Base-by-base conservation (phyloP, 2,888 invertebrate species). In the Iselma pallidipennis region DNA sequence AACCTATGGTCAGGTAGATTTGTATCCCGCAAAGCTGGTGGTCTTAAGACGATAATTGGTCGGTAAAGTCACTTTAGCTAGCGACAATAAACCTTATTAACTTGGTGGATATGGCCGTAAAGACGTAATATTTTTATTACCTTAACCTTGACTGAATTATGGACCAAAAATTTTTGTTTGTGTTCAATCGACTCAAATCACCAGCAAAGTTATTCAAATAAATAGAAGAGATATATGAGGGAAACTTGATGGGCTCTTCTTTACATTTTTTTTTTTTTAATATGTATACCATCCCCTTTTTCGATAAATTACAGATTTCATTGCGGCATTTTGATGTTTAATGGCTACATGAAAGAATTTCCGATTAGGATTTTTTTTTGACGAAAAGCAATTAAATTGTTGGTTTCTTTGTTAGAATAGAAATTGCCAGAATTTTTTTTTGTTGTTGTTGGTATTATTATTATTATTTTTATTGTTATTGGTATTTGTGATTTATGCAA, bases 81-180 rank as follows among this genome's bases (percentile, higher is more conserved):
- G 64, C 68, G 64, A 71, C 68, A 71, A 71, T 69, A 59, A 66
- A 57, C 66, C 67, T 71, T 71, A 70, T 66, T 64, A 69, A 63
- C 65, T 56, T 57, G 23, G 61, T 60, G 60, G 66, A 67, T 68
- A 68, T 63, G 68, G 66, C 57, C 63, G 59, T 65, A 68, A 66
- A 63, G 56, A 63, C 52, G 62, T 62, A 65, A 67, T 66, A 62
- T 65, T 67, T 68, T 67, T 65, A 66, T 59, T 64, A 51, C 50
- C 49, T 54, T 63, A 61, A 21, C 45, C 48, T 28, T 26, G 28
- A 48, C 28, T 66, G 58, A 65, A 63, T 66, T 70, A 67, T 63
- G 49, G 55, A 55, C 42, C 53, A 48, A 58, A 61, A n/a, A 55
- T 61, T 66, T 62, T 67, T 66, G 64, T 67, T 66, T 57, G 60